These are phyloP conservation scores for Drosophila subsilvestris DNA, from an alignment of 2,888 invertebrate species.

Conservation along the genomic window DNA sequence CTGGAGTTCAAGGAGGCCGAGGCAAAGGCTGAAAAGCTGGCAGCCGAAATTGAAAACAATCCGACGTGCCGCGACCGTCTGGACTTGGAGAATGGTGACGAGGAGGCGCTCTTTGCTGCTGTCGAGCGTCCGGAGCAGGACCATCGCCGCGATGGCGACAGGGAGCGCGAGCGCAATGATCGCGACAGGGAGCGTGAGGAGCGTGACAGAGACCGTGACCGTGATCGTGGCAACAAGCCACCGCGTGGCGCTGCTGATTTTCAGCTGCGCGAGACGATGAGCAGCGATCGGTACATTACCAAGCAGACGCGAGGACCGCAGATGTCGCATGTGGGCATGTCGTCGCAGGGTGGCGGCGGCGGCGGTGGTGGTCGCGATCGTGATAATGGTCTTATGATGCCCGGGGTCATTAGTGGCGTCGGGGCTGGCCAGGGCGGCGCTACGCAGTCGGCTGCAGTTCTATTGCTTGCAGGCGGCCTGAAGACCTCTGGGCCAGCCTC, in stretches of 20 bases:
- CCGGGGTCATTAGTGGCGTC: slow-evolving; percentile 49
- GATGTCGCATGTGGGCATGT: slow-evolving; percentile 74
- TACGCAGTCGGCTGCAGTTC: slow-evolving; percentile 57
- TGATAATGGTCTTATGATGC: slow-evolving; percentile 63
- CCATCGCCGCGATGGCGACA: slow-evolving; percentile 64
- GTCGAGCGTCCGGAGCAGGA: slow-evolving; percentile 87
- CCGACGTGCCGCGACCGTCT: slow-evolving; percentile 92
- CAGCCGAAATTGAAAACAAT: slow-evolving; percentile 95
- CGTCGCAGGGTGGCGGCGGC: slow-evolving; percentile 55
- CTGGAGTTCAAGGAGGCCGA: slow-evolving; percentile 90
- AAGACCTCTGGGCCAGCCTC: slow-evolving; percentile 58
- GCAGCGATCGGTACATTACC: slow-evolving; percentile 80
- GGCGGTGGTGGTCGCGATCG: slow-evolving; percentile 52
- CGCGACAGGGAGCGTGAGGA: slow-evolving; percentile 71
- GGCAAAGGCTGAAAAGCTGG: slow-evolving; percentile 93
- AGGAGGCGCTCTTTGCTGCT: slow-evolving; percentile 94
- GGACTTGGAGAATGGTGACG: slow-evolving; percentile 96
- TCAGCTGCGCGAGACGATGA: slow-evolving; percentile 76
- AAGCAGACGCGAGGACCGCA: slow-evolving; percentile 81
- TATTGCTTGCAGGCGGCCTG: slow-evolving; percentile 60
- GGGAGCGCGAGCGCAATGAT: slow-evolving; percentile 68
- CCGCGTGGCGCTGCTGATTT: slow-evolving; percentile 59
- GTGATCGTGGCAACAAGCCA: slow-evolving; percentile 70
- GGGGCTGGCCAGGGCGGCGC: slow-evolving; percentile 50
- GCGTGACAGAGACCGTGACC: slow-evolving; percentile 59